These are phyloP conservation scores for Pinctada fucata DNA, from an alignment of 2,888 invertebrate species.

Conservation along the genomic window DNA sequence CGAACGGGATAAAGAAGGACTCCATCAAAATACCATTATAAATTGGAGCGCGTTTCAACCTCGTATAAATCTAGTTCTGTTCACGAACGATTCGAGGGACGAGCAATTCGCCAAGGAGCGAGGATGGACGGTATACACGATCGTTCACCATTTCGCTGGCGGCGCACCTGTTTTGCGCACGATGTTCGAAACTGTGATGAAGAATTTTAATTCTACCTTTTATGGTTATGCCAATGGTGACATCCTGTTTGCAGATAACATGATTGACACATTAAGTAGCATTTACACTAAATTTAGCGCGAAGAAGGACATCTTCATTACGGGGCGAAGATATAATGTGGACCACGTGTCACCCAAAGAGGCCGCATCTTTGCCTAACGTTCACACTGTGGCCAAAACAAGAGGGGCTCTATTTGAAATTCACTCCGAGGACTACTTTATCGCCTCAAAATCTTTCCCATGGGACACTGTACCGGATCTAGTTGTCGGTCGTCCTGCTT, in stretches of 20 bases:
- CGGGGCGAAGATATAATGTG: constrained; percentile 37
- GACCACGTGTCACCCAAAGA: constrained; percentile 27
- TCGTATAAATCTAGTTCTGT: constrained; percentile 48
- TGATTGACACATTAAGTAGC: constrained; percentile 47
- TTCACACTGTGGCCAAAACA: constrained; percentile 12
- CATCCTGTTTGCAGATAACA: constrained; percentile 59
- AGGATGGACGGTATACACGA: constrained; percentile 51
- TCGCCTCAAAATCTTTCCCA: constrained; percentile 31
- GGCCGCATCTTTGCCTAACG: constrained; percentile 21
- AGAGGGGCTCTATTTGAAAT: constrained; percentile 27
- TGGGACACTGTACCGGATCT: constrained; percentile 35
- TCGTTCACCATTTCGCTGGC: constrained; percentile 46
- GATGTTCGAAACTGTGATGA: constrained; percentile 62
- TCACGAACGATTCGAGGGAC: constrained; percentile 47
- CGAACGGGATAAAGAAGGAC: constrained; percentile 38
- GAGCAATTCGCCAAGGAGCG: constrained; percentile 25
- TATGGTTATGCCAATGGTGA: constrained; percentile 69
- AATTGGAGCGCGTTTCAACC: constrained; percentile 55
- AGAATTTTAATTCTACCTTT: constrained; percentile 49
- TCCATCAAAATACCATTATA: constrained; percentile 52
- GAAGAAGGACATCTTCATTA: constrained; percentile 24
- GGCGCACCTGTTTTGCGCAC: constrained; percentile 60
- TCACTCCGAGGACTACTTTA: constrained; percentile 37
- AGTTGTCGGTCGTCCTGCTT: constrained; percentile 37
- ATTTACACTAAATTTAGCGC: constrained; percentile 15